These are phyloP conservation scores for Leptinotarsa juncta DNA, from an alignment of 2,888 invertebrate species.

Conservation along the genomic window DNA sequence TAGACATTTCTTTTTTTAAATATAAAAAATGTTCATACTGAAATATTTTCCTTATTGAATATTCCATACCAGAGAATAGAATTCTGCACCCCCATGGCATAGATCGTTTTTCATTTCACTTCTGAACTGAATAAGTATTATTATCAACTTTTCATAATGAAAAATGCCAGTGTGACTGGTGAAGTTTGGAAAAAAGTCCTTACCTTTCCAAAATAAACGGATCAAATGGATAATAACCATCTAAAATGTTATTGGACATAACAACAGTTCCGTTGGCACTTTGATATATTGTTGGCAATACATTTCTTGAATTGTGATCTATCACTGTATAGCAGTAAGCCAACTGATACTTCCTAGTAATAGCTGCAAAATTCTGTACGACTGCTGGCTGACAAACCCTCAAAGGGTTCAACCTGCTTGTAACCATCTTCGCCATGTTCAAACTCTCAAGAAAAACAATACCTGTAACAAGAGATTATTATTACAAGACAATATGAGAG, in stretches of 20 bases:
- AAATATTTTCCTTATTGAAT: too few relatives aligned
- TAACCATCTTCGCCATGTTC: slow-evolving; percentile 87
- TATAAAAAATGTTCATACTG: too few relatives aligned
- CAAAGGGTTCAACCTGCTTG: slow-evolving; percentile 88
- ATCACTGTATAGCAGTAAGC: slow-evolving; percentile 93
- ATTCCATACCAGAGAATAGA: too few relatives aligned
- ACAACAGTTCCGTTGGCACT: slow-evolving; percentile 65
- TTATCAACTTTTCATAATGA: too few relatives aligned
- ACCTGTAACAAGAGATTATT: slow-evolving; percentile 70
- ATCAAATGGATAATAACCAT: slow-evolving; percentile 90
- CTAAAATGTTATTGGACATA: slow-evolving; percentile 65
- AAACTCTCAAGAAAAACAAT: slow-evolving; percentile 82
- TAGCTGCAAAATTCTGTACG: slow-evolving; percentile 82
- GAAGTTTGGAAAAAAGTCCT: slow-evolving; percentile 14
- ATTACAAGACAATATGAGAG: neutral
- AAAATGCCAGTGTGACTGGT: too few relatives aligned
- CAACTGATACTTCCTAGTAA: slow-evolving; percentile 86
- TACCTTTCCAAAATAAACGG: slow-evolving; percentile 82
- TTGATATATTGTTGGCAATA: slow-evolving; percentile 70
- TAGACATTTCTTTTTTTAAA: too few relatives aligned
- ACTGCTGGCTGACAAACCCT: slow-evolving; percentile 83
- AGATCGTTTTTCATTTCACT: too few relatives aligned
- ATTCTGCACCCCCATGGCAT: too few relatives aligned
- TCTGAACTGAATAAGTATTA: too few relatives aligned
- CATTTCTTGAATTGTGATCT: slow-evolving; percentile 81